Evolutionary conservation across 1,140 invertebrate genomes (phyloP).

Genomic region (Macrobrachium rosenbergii): DNA sequence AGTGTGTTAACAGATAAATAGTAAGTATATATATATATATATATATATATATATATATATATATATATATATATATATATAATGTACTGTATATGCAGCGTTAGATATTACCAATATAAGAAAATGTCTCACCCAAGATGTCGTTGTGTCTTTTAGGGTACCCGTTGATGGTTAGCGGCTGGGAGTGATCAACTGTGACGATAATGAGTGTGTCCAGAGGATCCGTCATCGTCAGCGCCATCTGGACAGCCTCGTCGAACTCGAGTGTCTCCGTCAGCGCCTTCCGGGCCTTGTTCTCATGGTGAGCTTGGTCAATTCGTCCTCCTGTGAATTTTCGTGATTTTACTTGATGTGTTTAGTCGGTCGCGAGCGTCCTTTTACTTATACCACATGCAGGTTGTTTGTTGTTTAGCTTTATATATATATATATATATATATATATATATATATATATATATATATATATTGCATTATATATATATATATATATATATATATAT

Average conservation of each 20-base stretch:
- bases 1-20: neutral
- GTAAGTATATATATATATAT: conserved; percentile 10
- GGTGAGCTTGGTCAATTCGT: conserved; percentile 88
- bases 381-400: too few species aligned
- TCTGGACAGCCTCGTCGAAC: conserved; percentile 74
- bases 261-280: conserved; percentile 85
- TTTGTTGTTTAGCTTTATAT: neutral
- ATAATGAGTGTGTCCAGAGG: conserved; percentile 77
- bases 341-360: too few species aligned
- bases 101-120: too few species aligned
- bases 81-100: neutral
- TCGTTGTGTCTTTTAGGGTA: conserved; percentile 80
- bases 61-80: neutral
- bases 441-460: conserved; percentile 16
- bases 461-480: conserved; percentile 1
- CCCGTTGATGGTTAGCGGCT: conserved; percentile 81
- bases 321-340: conserved; percentile 34
- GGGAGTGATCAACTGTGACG: conserved; percentile 80
- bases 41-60: neutral
- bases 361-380: too few species aligned
- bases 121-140: conserved; percentile 70
- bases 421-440: conserved; percentile 20
- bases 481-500: neutral
- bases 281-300: conserved; percentile 82
- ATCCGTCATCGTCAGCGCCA: conserved; percentile 75